These are phyloP conservation scores for Tanytarsus gracilentus DNA, from an alignment of 2,888 invertebrate genomes.

Conservation along the genomic window DNA sequence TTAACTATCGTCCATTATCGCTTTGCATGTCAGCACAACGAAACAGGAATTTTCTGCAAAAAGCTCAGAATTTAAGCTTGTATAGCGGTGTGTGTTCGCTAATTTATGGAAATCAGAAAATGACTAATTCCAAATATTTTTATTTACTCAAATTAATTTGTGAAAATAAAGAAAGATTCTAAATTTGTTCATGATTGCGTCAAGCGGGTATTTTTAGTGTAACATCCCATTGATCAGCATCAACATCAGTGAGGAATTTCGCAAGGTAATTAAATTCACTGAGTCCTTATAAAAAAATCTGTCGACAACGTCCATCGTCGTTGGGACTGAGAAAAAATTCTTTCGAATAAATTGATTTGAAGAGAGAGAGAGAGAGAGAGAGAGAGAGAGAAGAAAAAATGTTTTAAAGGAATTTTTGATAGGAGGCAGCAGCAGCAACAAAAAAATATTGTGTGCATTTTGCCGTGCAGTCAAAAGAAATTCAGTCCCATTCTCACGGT, in stretches of 20 bases:
- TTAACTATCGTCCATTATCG: slow-evolving; percentile 3
- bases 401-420: slow-evolving; percentile 16
- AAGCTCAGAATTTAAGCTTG: not conserved
- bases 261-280: slow-evolving; percentile 1
- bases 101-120: slow-evolving; percentile 26
- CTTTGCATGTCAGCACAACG: not conserved
- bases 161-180: not conserved
- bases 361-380: too few species aligned
- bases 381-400: too few species aligned
- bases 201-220: slow-evolving; percentile 8
- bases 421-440: slow-evolving; percentile 14
- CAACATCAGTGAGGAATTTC: slow-evolving; percentile 7
- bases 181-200: slow-evolving; percentile 17
- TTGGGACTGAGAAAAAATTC: slow-evolving; percentile 16
- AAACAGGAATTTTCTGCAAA: not conserved
- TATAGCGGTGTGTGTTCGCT: not conserved
- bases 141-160: not conserved
- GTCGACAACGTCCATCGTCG: not conserved
- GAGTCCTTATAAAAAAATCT: not conserved
- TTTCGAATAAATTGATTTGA: slow-evolving; percentile 26
- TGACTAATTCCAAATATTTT: slow-evolving; percentile 20
- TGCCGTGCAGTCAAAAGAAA: slow-evolving; percentile 3
- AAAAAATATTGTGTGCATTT: slow-evolving; percentile 10
- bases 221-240: too few species aligned
- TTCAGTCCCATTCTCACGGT: slow-evolving; percentile 29